Evolutionary conservation across 92 coral and sea anemone genomes (phyloP).

Genomic region (Parazoanthus atlanticus): DNA sequence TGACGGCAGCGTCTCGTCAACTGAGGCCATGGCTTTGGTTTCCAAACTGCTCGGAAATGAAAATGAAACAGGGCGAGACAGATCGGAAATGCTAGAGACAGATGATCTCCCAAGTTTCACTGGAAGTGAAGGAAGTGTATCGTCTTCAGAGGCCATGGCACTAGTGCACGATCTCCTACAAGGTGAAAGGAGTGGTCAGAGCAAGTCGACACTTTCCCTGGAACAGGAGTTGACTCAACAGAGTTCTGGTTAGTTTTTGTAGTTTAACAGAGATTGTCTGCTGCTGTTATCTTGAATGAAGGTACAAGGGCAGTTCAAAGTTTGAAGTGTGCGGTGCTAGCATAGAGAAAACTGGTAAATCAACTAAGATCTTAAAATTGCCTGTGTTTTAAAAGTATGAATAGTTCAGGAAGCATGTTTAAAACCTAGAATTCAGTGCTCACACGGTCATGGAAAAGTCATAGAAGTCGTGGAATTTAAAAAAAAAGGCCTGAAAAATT

Average conservation of each 20-base stretch:
- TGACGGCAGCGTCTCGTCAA: not conserved
- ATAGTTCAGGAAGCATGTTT: no score
- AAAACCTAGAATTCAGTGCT: no score
- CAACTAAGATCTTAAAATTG: no score
- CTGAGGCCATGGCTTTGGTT: slow-evolving; percentile 13
- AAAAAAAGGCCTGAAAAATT: no score
- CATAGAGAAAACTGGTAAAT: not conserved
- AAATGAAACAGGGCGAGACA: not conserved
- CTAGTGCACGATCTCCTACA: not conserved
- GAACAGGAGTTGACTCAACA: not conserved
- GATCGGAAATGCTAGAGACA: not conserved
- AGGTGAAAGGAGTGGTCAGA: not conserved
- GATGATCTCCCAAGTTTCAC: not conserved
- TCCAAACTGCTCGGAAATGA: not conserved
- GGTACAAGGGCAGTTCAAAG: not conserved
- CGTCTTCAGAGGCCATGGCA: slow-evolving; percentile 8
- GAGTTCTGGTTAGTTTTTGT: slow-evolving; percentile 2
- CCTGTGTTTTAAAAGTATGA: no score
- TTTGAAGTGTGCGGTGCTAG: not conserved
- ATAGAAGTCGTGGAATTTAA: no score
- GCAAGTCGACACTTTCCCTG: not conserved
- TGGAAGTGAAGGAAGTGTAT: slow-evolving; percentile 4
- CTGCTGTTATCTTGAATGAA: not conserved
- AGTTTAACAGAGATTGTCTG: not conserved
- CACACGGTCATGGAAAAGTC: not conserved